These are phyloP conservation scores for Andinoacara biseriatus DNA, from an alignment of 2,113 vertebrate genomes.

Conservation along the genomic window DNA sequence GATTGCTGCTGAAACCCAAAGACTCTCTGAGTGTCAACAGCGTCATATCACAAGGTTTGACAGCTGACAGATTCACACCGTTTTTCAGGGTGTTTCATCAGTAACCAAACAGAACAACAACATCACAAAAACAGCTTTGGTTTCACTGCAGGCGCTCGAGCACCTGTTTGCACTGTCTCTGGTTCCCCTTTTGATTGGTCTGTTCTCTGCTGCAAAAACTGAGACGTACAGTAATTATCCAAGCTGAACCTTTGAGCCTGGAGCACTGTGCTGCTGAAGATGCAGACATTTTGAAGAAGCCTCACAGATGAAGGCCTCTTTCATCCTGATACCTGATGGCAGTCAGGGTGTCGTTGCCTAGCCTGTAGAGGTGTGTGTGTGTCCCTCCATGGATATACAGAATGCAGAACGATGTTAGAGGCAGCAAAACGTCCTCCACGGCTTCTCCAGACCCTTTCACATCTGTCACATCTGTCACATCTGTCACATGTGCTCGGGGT, in stretches of 20 bases:
- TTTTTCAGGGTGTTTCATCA: not conserved
- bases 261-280: not conserved
- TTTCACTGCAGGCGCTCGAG: fast-evolving
- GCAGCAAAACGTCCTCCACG: too few species aligned
- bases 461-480: too few species aligned
- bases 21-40: constrained; percentile 50
- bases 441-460: too few species aligned
- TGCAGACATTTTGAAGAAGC: not conserved
- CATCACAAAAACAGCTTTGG: not conserved
- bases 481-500: too few species aligned
- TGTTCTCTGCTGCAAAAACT: not conserved
- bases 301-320: too few species aligned
- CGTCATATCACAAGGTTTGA: constrained; percentile 65
- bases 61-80: not conserved
- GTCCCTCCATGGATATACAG: too few species aligned
- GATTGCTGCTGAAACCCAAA: not conserved
- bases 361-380: too few species aligned
- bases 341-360: too few species aligned
- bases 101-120: not conserved
- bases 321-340: too few species aligned
- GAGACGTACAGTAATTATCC: not conserved
- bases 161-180: not conserved
- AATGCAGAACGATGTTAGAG: too few species aligned
- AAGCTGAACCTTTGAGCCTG: not conserved
- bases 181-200: not conserved